These are phyloP conservation scores for Synergus laeviventris DNA, from an alignment of 2,888 invertebrate genomes.

Conservation along the genomic window DNA sequence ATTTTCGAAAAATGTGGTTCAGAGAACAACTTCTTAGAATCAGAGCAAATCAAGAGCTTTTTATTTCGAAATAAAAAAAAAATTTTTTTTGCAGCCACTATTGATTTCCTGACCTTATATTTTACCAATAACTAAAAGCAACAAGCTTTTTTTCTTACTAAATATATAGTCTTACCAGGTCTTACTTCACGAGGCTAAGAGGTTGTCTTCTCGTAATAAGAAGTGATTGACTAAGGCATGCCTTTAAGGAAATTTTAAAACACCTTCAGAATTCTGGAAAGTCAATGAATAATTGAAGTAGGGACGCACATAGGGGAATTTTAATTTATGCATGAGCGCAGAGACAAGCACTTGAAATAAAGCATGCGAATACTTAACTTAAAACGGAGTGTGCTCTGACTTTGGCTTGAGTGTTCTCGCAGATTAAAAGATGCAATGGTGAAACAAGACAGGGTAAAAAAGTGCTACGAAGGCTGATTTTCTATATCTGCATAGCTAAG, in stretches of 20 bases:
- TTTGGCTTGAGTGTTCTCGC: constrained; percentile 55
- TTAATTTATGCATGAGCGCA: constrained; percentile 72
- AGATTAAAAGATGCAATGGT: constrained; percentile 50
- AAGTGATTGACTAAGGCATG: neutral
- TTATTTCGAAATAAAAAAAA: neutral
- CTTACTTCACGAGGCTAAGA: neutral
- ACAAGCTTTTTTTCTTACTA: neutral
- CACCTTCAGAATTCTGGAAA: constrained; percentile 41
- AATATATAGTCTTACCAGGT: neutral
- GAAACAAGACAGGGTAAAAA: constrained; percentile 56
- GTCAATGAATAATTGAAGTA: constrained; percentile 59
- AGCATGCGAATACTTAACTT: constrained; percentile 65
- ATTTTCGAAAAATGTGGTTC: neutral
- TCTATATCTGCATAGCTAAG: constrained; percentile 55
- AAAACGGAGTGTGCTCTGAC: constrained; percentile 56
- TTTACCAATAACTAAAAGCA: neutral
- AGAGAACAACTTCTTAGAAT: neutral
- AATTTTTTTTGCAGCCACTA: no score
- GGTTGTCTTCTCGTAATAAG: neutral
- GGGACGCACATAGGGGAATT: constrained; percentile 62
- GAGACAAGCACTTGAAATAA: constrained; percentile 70
- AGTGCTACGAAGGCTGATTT: constrained; percentile 57
- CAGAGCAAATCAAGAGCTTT: neutral
- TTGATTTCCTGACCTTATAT: no score
- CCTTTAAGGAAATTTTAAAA: constrained; percentile 24